Conservation (phyloP, 1,140 invertebrate genomes). For the Zaprionus camerounensis region DNA sequence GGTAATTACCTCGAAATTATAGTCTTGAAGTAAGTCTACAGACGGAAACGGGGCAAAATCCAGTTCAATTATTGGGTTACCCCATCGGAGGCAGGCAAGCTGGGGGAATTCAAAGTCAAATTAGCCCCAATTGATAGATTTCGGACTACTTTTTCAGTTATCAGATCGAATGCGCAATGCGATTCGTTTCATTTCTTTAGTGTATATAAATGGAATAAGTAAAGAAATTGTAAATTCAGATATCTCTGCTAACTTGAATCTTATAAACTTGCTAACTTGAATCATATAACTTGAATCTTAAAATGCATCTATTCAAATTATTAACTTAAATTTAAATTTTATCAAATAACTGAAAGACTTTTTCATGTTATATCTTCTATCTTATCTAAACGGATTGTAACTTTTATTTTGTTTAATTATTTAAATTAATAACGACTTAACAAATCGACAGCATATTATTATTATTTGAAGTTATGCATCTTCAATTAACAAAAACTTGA, state of each 20-base stretch:
- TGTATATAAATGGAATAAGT: too few species aligned
- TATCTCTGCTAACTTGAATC: neutral
- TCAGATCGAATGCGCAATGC: slow-evolving; percentile 4
- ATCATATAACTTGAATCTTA: neutral
- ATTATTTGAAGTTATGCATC: neutral
- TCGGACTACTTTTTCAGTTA: slow-evolving; percentile 2
- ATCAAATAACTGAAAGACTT: too few species aligned
- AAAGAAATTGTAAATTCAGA: neutral
- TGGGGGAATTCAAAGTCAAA: slow-evolving; percentile 54
- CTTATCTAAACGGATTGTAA: neutral
- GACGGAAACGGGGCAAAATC: slow-evolving; percentile 42
- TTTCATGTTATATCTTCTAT: too few species aligned
- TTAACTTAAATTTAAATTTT: too few species aligned
- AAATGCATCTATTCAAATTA: neutral
- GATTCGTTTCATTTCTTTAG: neutral
- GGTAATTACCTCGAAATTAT: slow-evolving; percentile 76
- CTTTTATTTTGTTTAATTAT: neutral
- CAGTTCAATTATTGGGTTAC: slow-evolving; percentile 68
- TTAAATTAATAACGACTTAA: too few species aligned
- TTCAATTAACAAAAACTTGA: neutral
- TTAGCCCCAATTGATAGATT: slow-evolving; percentile 50
- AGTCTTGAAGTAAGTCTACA: slow-evolving; percentile 61
- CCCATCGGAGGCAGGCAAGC: slow-evolving; percentile 28
- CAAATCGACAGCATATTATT: neutral
- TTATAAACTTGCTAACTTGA: too few species aligned